A percentile compares a stretch with the other conserved stretches of the same genome.
Evolutionary conservation across 2,113 vertebrate genomes (phyloP).

Genomic region (Lamprologus speciosus): DNA sequence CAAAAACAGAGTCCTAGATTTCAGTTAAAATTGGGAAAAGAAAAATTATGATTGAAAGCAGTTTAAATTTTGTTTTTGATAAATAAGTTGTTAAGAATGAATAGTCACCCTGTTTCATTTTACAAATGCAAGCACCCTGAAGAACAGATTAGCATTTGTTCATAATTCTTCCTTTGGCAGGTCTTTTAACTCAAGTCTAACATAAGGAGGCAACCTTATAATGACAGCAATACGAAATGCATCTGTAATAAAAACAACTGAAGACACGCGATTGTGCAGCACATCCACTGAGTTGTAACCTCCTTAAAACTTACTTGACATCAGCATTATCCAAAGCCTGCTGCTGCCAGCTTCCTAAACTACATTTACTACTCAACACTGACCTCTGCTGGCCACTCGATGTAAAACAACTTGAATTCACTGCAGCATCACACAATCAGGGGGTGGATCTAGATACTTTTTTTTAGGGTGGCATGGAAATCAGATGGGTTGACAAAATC

Average conservation of each 20-base stretch:
- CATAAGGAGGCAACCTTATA: background rate
- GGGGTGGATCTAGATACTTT: background rate
- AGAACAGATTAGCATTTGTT: background rate
- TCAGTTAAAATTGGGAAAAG: background rate
- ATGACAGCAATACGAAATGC: background rate
- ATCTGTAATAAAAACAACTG: background rate
- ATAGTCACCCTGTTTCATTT: background rate
- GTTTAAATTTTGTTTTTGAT: background rate
- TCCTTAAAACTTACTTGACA: background rate
- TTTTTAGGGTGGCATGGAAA: background rate
- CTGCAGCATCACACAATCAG: background rate
- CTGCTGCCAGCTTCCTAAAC: background rate
- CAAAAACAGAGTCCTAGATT: background rate
- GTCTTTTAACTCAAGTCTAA: background rate
- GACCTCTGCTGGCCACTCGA: conserved; percentile 25
- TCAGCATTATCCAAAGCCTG: background rate
- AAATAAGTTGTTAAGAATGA: background rate
- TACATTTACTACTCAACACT: conserved; percentile 24
- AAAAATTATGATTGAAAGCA: background rate
- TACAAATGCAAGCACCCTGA: accelerated
- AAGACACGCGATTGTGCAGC: background rate
- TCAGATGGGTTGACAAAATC: background rate
- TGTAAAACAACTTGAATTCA: background rate
- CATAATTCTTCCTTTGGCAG: background rate
- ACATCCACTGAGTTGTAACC: background rate